Evolutionary conservation across 1,140 invertebrate genomes (phyloP), one percentile per base, ranked within the genome.

Genomic region (Bombus sylvicola): DNA sequence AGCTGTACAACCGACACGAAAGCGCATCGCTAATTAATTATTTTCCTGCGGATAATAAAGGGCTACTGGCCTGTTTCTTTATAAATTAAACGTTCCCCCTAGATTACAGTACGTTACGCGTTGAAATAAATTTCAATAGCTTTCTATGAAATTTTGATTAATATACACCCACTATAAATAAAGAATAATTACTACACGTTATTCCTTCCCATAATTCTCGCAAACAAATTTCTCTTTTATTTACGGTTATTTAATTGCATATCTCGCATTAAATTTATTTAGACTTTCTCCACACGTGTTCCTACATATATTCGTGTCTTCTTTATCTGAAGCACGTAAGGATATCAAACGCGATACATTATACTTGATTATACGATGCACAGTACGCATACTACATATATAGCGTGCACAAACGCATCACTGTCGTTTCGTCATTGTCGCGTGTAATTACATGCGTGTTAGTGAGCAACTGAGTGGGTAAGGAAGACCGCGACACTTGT

Each of bases 1-100:
- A 86, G 53, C 87, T 81, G 53, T 89, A 83, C 71, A 59, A 57
- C 53, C 57, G 64, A 66, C 59, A 78, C 72, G 59, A 87, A 66
- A 84, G 62, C 57, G 81, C 81, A 87, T 84, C 74, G 68, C 78
- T 89, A 90, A 90, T 90, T 90, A 90, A 87, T 90, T 90, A 87
- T 90, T 89, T 89, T 83, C 85, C 81, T 72, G 66, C 66, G 84
- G 71, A 81, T 86, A 82, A 86, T 86, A 86, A 86, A 66, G 59
- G 80, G 79, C 71, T 80, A 71, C 72, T 31, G 83, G 78, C 71
- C 47, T 76, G 79, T 76, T 86, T 82, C 84, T 82, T 86, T 82
- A 34, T 82, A 75, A 86, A 82, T 86, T 59, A 69, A 86, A 25
- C 53, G 31, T 43, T n/a, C 47, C 12, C 25, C 18, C 64, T 69